A percentile compares a stretch with the other conserved stretches of the same genome.
Conservation (phyloP, 2,113 vertebrate genomes). For the Indicator indicator region DNA sequence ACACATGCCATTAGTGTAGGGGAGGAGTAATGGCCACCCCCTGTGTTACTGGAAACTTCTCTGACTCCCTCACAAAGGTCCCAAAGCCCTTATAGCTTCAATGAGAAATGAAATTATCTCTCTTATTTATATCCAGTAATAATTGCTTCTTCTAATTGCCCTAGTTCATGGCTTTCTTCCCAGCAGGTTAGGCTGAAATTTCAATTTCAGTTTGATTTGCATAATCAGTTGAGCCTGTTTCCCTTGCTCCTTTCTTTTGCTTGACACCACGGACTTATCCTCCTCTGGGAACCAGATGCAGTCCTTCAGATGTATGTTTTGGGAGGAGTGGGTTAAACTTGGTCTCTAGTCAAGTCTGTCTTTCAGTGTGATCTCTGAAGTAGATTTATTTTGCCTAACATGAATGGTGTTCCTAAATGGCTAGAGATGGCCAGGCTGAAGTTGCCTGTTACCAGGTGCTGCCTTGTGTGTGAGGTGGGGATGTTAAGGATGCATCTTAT, state of each 20-base stretch:
- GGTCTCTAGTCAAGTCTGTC: neutral
- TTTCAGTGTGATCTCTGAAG: neutral
- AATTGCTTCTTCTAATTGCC: slow-evolving; percentile 45
- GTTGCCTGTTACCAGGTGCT: fast-evolving
- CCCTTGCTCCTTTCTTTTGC: neutral
- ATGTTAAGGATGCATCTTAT: too few species aligned
- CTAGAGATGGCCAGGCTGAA: neutral
- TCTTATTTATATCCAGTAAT: slow-evolving; percentile 45
- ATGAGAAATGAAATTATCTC: slow-evolving; percentile 38
- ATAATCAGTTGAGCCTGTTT: neutral
- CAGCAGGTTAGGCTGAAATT: slow-evolving; percentile 47
- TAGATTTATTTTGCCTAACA: neutral
- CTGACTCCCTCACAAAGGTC: neutral
- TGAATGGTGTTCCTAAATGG: fast-evolving
- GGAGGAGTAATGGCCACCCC: neutral
- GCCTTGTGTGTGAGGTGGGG: fast-evolving
- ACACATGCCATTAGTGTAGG: neutral
- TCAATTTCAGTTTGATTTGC: slow-evolving; percentile 47
- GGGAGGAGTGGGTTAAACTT: neutral
- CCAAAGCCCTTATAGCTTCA: slow-evolving; percentile 54
- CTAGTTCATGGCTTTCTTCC: slow-evolving; percentile 34
- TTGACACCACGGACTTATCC: neutral
- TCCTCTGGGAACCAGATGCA: neutral
- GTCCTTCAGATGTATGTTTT: neutral
- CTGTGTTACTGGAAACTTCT: slow-evolving; percentile 5